phyloP scores from a whole-genome alignment of 2,113 vertebrate genomes.

The Upupa epops region DNA sequence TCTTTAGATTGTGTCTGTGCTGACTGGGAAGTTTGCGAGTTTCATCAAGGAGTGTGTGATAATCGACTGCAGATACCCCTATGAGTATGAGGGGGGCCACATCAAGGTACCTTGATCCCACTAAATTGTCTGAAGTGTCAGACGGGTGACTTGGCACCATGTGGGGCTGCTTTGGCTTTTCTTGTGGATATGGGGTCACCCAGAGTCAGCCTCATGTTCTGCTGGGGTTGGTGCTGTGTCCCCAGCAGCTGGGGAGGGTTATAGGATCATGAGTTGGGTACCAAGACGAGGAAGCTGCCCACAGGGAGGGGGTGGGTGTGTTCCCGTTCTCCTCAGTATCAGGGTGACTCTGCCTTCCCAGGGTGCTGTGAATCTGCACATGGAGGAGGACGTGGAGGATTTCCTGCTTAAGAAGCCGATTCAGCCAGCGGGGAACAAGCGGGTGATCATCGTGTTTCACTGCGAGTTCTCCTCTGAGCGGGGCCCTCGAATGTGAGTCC shows the following conservation, averaged over 20 bases:
- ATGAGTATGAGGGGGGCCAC: conserved; percentile 95
- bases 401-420: conserved; percentile 84
- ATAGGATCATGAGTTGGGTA: neutral
- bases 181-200: neutral
- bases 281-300: rapidly evolving
- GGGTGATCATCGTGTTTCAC: conserved; percentile 92
- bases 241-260: neutral
- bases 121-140: neutral
- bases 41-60: conserved; percentile 85
- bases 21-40: conserved; percentile 81
- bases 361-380: conserved; percentile 92
- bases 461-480: conserved; percentile 97
- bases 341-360: neutral
- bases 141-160: rapidly evolving
- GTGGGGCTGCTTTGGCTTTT: neutral
- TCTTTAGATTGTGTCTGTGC: conserved; percentile 83
- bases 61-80: conserved; percentile 95
- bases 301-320: rapidly evolving
- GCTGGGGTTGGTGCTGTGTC: rapidly evolving
- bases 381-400: conserved; percentile 89
- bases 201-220: rapidly evolving
- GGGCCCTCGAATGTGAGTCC: conserved; percentile 88
- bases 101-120: conserved; percentile 80
- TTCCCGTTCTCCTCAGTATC: rapidly evolving
- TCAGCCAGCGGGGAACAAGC: conserved; percentile 74